Base-by-base conservation (phyloP, 2,113 vertebrate species). In the Plecturocebus donacophilus region DNA sequence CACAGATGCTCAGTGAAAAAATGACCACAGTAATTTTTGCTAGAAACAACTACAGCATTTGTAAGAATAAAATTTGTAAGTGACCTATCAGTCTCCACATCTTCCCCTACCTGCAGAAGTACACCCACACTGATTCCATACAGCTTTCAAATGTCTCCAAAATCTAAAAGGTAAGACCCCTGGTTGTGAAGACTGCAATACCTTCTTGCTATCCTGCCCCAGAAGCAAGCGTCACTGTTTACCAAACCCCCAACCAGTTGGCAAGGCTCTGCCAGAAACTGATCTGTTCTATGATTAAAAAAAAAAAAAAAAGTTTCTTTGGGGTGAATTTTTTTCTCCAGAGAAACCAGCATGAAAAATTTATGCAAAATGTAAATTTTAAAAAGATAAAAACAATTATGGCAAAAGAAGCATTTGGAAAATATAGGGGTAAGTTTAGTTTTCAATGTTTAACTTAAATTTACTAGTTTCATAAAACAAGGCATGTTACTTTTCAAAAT, bases 401-500 rank as follows among this genome's bases (percentile, higher is more conserved):
- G 3, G 16, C 9, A 6, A 20, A 52, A 8, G 1, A 3, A 47
- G 12, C 25, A 61, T 11, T 27, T 90, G 40, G 54, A 96, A 91
- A 85, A 38, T 38, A 52, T 1, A 83, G 30, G 16, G 16, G 17
- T 61, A 73, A 25, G 19, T 21, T 45, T 13, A 25, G 47, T 70
- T 95, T 90, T 84, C 40, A 66, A 17, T 25, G 10, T 66, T 61
- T 14, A 13, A 35, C 21, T 87, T 94, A 80, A 70, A 87, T 3
- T 86, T 66, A 38, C 45, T 5, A 35, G 54, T 70, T 66, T 91
- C 49, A 45, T 35, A 68, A 95, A 93, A 23, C 38, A 80, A 96
- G 70, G 64, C 42, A 68, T 17, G 25, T 49, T 35, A 54, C 16
- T 96, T 94, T 80, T 95, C n/a, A 84, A 95, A 96, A 95, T 42